Conservation (phyloP, 1,140 invertebrate species). For the Penaeus indicus region DNA sequence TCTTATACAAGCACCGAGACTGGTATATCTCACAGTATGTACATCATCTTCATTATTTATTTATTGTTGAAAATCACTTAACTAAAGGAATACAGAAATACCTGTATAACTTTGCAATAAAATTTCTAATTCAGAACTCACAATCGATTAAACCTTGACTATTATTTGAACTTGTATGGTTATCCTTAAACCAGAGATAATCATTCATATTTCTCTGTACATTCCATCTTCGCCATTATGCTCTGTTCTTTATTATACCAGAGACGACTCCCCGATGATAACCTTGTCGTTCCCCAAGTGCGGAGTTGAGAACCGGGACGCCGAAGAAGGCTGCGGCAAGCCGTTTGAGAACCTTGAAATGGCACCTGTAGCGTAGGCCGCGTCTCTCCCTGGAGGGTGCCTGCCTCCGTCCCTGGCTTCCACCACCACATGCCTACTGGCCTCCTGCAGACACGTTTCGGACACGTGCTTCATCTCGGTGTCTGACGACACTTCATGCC, state of each 20-base stretch:
- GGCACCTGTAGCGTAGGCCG: constrained; percentile 22
- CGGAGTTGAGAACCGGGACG: constrained; percentile 42
- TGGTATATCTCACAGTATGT: too few species aligned
- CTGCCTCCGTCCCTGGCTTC: constrained; percentile 3
- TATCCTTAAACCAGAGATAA: too few species aligned
- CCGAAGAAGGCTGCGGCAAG: background rate
- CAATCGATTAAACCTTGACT: too few species aligned
- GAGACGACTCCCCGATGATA: constrained; percentile 56
- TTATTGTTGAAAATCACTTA: too few species aligned
- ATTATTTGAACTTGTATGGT: too few species aligned
- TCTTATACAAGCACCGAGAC: too few species aligned
- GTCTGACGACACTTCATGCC: constrained; percentile 32
- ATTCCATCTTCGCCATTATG: too few species aligned
- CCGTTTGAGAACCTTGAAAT: constrained; percentile 17
- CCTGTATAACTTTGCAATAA: too few species aligned
- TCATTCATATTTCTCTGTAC: too few species aligned
- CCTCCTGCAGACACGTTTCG: background rate
- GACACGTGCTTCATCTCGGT: constrained; percentile 22
- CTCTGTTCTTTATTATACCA: constrained; percentile 17
- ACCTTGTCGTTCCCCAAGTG: constrained; percentile 40
- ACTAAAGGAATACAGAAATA: too few species aligned
- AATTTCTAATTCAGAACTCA: too few species aligned
- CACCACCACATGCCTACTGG: background rate
- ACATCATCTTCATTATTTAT: too few species aligned
- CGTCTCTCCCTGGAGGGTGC: background rate